A percentile compares a stretch with the other conserved stretches of the same genome.
phyloP scores from a whole-genome alignment of 2,797 vertebrate species.

The Zenarchopterus dispar region DNA sequence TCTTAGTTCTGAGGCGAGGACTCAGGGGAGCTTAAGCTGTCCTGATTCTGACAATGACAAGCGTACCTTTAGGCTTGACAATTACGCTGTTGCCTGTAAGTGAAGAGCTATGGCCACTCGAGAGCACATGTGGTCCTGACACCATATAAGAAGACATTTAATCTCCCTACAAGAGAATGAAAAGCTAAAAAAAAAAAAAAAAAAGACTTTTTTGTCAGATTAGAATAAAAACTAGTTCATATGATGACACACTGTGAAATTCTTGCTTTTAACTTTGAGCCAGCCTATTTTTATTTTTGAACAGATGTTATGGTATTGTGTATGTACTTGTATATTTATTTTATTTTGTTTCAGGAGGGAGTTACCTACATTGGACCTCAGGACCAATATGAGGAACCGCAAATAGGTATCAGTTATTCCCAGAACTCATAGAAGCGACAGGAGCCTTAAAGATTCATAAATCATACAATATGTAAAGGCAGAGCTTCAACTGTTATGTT shows the following conservation, averaged over 20 bases:
- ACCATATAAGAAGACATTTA: conserved; percentile 52
- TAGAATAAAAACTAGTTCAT: conserved; percentile 21
- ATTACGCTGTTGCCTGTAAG: conserved; percentile 64
- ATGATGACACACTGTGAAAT: conserved; percentile 3
- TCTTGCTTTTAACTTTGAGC: conserved; percentile 9
- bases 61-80: conserved; percentile 66
- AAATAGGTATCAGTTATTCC: conserved; percentile 87
- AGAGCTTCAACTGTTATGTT: not conserved
- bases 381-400: conserved; percentile 86
- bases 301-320: not conserved
- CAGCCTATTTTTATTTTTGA: not conserved
- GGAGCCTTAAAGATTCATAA: not conserved
- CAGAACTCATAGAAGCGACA: not conserved
- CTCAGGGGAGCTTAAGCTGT: conserved; percentile 66
- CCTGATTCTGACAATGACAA: conserved; percentile 74
- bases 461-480: not conserved
- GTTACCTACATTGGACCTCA: conserved; percentile 91
- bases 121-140: conserved; percentile 66
- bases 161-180: conserved; percentile 48
- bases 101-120: conserved; percentile 62
- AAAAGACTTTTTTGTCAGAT: conserved; percentile 35
- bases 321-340: conserved; percentile 8
- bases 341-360: conserved; percentile 86
- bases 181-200: conserved; percentile 45
- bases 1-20: conserved; percentile 63